A percentile compares a stretch with the other conserved stretches of the same genome.
Conservation (phyloP, 2,888 invertebrate species). For the Pandemis cinnamomeana region DNA sequence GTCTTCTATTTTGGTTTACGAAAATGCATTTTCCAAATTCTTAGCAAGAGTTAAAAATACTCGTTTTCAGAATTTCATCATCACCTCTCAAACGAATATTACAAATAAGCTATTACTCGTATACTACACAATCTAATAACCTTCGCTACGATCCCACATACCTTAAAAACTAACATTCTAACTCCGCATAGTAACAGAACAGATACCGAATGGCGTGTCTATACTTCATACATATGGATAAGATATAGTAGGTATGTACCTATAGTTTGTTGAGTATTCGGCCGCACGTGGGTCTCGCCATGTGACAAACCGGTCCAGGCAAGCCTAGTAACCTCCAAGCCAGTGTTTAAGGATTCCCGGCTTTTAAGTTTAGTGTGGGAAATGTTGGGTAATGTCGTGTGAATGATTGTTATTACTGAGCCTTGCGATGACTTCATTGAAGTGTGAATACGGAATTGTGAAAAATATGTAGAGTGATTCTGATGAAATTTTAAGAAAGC, state of each 20-base stretch:
- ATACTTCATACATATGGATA: constrained; percentile 39
- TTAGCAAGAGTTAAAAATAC: no score
- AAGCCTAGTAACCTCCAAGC: constrained; percentile 84
- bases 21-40: no score
- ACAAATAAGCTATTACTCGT: no score
- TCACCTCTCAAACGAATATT: background rate
- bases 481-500: background rate
- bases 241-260: constrained; percentile 28
- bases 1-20: no score
- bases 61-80: background rate
- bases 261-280: constrained; percentile 54
- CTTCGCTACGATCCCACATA: background rate
- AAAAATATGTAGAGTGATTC: background rate
- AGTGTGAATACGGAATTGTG: background rate
- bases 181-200: constrained; percentile 33
- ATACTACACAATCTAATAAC: background rate
- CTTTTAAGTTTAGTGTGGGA: constrained; percentile 51
- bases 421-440: background rate
- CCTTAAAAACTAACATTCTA: background rate
- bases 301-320: constrained; percentile 81
- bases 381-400: constrained; percentile 48
- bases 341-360: constrained; percentile 68
- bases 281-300: constrained; percentile 80
- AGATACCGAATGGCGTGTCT: constrained; percentile 21
- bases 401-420: constrained; percentile 38